Conservation (phyloP, 2,888 invertebrate genomes). For the Ceraclea dissimilis region DNA sequence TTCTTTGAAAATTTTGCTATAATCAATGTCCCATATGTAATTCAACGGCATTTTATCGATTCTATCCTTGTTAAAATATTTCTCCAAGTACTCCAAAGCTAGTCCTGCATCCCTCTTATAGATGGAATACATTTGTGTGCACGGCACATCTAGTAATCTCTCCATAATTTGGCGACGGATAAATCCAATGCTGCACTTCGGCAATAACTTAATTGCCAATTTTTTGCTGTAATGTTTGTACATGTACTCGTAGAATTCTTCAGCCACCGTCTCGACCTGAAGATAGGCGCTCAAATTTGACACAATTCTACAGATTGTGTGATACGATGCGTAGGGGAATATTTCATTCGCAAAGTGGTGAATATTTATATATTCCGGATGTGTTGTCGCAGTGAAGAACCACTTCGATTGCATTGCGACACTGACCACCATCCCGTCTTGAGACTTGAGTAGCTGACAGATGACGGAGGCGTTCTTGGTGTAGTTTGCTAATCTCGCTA, state of each 20-base stretch:
- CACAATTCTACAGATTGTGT: constrained; percentile 29
- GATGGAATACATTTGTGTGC: constrained; percentile 3
- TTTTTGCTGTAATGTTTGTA: constrained; percentile 26
- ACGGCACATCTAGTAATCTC: background rate
- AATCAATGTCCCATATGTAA: background rate
- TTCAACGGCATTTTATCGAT: background rate
- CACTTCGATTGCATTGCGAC: constrained; percentile 30
- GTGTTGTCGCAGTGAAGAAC: constrained; percentile 30
- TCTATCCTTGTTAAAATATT: constrained; percentile 15
- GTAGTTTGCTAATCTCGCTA: constrained; percentile 14
- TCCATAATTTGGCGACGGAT: constrained; percentile 4
- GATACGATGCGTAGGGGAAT: constrained; percentile 29
- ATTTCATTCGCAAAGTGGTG: constrained; percentile 29
- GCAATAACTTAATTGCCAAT: constrained; percentile 29
- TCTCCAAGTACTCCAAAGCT: constrained; percentile 29
- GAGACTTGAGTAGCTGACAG: constrained; percentile 31
- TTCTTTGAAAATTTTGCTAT: constrained; percentile 1
- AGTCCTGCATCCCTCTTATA: constrained; percentile 28
- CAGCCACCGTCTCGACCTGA: constrained; percentile 27
- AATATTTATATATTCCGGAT: constrained; percentile 26
- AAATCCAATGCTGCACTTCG: constrained; percentile 30
- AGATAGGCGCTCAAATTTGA: constrained; percentile 28
- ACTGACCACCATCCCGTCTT: constrained; percentile 28
- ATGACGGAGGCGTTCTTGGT: constrained; percentile 25
- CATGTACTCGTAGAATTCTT: constrained; percentile 29